Conservation (phyloP, 2,888 invertebrate species). For the Hypomecis punctinalis region DNA sequence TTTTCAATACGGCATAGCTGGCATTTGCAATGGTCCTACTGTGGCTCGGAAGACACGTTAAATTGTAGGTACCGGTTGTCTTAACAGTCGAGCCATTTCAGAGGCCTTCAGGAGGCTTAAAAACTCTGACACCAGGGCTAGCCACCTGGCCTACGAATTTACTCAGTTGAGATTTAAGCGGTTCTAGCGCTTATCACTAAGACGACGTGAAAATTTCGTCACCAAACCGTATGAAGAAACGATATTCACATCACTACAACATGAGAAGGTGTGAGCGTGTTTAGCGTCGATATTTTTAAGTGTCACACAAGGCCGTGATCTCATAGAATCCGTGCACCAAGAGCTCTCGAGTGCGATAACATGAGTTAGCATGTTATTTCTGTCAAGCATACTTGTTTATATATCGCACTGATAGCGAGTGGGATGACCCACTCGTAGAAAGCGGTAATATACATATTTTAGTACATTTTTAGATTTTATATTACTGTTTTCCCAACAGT, state of each 20-base stretch:
- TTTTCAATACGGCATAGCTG: too few relatives aligned
- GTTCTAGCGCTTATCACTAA: neutral
- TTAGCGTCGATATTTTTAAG: constrained; percentile 45
- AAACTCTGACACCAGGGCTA: too few relatives aligned
- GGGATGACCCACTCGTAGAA: constrained; percentile 9
- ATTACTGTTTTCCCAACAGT: neutral
- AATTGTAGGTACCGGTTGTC: too few relatives aligned
- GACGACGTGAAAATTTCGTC: neutral
- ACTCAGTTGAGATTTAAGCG: too few relatives aligned
- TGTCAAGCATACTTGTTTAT: constrained; percentile 11
- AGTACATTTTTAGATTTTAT: neutral
- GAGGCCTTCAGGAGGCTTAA: too few relatives aligned
- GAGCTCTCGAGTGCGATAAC: constrained; percentile 26
- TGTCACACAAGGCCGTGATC: constrained; percentile 50
- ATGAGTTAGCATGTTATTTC: constrained; percentile 20
- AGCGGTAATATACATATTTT: neutral
- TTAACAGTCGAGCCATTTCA: too few relatives aligned
- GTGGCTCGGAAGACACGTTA: too few relatives aligned
- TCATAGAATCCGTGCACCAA: constrained; percentile 40
- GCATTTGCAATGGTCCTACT: too few relatives aligned
- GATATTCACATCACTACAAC: neutral
- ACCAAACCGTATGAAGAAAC: neutral
- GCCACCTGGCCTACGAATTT: too few relatives aligned
- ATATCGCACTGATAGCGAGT: constrained; percentile 8
- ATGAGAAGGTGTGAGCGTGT: neutral